phyloP scores from a whole-genome alignment of 1,140 invertebrate genomes.

The Archivesica marissinica region DNA sequence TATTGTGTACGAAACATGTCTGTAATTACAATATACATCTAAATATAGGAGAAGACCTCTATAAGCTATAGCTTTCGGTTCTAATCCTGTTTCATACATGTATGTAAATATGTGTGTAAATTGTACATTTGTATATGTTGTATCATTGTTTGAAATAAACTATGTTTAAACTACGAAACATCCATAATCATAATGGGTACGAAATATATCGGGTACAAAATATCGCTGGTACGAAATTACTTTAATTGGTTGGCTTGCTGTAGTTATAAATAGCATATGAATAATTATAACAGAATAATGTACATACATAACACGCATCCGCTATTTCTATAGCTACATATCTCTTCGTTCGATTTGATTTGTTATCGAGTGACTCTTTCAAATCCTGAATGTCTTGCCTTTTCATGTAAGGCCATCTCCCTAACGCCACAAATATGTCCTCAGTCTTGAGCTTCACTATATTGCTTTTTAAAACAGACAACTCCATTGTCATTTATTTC shows the following conservation, averaged over 20 bases:
- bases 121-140: too few relatives aligned
- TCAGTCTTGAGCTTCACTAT: neutral
- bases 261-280: neutral
- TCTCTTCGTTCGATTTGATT: neutral
- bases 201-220: neutral
- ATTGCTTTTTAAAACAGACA: neutral
- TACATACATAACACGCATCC: neutral
- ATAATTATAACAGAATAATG: neutral
- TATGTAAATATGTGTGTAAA: too few relatives aligned
- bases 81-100: too few relatives aligned
- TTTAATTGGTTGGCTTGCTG: neutral
- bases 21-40: too few relatives aligned
- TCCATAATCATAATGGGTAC: neutral
- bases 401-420: neutral
- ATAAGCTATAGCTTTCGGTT: too few relatives aligned
- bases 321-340: neutral
- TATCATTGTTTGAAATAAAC: neutral
- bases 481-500: constrained; percentile 13
- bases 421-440: neutral
- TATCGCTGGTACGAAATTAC: neutral
- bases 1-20: too few relatives aligned
- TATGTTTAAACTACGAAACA: neutral
- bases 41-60: too few relatives aligned
- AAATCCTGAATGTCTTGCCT: neutral
- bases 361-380: neutral